Percentiles rank a stretch among this genome's conserved stretches.
These are phyloP conservation scores for Spinus pinus DNA, from an alignment of 2,797 vertebrate species.

Conservation along the genomic window DNA sequence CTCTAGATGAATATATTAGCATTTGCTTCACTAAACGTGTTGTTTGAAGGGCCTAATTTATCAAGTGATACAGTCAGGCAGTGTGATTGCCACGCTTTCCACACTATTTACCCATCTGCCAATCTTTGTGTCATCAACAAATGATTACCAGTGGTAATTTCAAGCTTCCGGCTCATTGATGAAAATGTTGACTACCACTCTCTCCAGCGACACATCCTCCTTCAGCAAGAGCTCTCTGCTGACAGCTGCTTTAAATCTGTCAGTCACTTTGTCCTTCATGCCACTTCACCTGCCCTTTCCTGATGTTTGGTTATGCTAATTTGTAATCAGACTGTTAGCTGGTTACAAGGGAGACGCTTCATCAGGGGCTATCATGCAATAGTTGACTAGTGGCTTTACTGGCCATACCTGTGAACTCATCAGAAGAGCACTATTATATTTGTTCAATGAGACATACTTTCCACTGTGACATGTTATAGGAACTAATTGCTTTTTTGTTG, in stretches of 20 bases:
- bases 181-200: not conserved
- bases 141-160: not conserved
- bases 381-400: not conserved
- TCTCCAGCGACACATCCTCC: not conserved
- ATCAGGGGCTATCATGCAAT: not conserved
- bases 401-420: not conserved
- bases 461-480: not conserved
- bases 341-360: not conserved
- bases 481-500: not conserved
- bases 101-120: constrained; percentile 24
- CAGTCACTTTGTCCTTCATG: constrained; percentile 19
- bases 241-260: constrained; percentile 38
- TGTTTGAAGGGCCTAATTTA: constrained; percentile 19
- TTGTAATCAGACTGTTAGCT: not conserved
- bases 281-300: not conserved
- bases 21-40: constrained; percentile 9
- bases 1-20: not conserved
- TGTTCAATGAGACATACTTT: constrained; percentile 29
- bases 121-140: constrained; percentile 46
- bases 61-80: not conserved
- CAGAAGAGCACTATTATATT: not conserved
- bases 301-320: constrained; percentile 21
- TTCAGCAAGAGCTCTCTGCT: not conserved
- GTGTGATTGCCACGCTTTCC: not conserved
- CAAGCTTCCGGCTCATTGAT: not conserved